Evolutionary conservation across 2,888 invertebrate species (phyloP), one percentile per base, ranked within the genome.

Genomic region (Xestia ashworthii): DNA sequence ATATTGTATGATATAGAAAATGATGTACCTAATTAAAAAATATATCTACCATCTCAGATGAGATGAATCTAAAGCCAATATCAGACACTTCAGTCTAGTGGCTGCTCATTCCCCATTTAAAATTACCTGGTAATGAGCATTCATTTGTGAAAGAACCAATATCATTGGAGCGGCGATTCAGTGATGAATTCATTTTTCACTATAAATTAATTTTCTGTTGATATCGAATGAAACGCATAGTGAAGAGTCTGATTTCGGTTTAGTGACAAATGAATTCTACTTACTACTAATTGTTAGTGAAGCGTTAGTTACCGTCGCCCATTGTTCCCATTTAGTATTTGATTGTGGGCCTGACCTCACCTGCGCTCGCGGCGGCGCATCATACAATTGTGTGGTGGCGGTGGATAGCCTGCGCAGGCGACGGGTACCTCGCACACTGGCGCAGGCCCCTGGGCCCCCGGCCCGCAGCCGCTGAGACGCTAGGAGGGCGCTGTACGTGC

Each of bases 281-380:
- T 64, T 50, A 85, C n/a, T 73, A 73, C 48, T 38, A 32, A 62
- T 55, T 55, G 25, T 86, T 81, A 83, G 38, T 69, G 11, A 84
- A 88, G 85, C 84, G 41, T 85, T 83, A 87, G 68, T 80, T 78
- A 82, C 85, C 85, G 14, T 70, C 74, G 80, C 85, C 91, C 90
- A 82, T 73, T 62, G 73, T 82, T 85, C 89, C 89, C 85, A 83
- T 85, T 82, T 83, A 88, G 81, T 65, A 89, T 83, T 74, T 81
- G 79, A 82, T 87, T 82, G 76, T 80, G 85, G 86, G 88, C 91
- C 96, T 95, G 92, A 96, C 96, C 96, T 96, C 95, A 96, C 96
- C 96, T 96, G 95, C 93, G 96, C 95, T 93, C 95, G 90, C 50
- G 95, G 93, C 71, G 94, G 95, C 86, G 94, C 94, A 86, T 95